Conservation (phyloP, 2,797 vertebrate genomes). For the Pantherophis alleghaniensis region DNA sequence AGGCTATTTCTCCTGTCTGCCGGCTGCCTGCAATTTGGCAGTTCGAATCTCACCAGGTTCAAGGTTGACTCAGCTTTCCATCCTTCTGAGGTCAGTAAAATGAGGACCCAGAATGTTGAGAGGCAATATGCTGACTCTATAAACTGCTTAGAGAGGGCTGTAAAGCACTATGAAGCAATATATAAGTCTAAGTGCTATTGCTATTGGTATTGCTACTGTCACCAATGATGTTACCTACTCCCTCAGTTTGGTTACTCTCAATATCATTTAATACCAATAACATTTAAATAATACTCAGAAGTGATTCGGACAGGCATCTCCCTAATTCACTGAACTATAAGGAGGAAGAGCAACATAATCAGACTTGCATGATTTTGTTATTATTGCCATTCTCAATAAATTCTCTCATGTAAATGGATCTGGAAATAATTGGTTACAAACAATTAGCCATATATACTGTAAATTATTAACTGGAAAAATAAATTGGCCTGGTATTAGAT, state of each 20-base stretch:
- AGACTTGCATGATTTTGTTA: background rate
- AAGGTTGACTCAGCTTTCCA: too few relatives aligned
- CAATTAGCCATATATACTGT: background rate
- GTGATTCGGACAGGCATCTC: background rate
- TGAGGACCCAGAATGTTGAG: too few relatives aligned
- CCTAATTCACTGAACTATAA: background rate
- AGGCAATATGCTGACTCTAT: too few relatives aligned
- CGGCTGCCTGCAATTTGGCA: too few relatives aligned
- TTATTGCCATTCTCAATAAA: too few relatives aligned
- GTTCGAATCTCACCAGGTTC: too few relatives aligned
- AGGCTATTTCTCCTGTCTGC: too few relatives aligned
- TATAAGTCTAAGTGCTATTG: too few relatives aligned
- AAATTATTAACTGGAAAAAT: conserved; percentile 4
- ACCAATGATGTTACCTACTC: background rate
- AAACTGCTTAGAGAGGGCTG: too few relatives aligned
- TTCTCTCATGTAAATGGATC: conserved; percentile 14
- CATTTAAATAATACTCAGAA: background rate
- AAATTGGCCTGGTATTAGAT: rapidly evolving
- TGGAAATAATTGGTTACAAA: background rate
- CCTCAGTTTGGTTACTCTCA: background rate
- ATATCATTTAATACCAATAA: too few relatives aligned
- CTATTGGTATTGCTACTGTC: background rate
- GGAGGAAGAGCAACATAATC: background rate
- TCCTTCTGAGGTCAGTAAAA: too few relatives aligned
- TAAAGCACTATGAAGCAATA: too few relatives aligned